A percentile compares a stretch with the other conserved stretches of the same genome.
Conservation (phyloP, 2,797 vertebrate species). For the Gobio occitaniae region DNA sequence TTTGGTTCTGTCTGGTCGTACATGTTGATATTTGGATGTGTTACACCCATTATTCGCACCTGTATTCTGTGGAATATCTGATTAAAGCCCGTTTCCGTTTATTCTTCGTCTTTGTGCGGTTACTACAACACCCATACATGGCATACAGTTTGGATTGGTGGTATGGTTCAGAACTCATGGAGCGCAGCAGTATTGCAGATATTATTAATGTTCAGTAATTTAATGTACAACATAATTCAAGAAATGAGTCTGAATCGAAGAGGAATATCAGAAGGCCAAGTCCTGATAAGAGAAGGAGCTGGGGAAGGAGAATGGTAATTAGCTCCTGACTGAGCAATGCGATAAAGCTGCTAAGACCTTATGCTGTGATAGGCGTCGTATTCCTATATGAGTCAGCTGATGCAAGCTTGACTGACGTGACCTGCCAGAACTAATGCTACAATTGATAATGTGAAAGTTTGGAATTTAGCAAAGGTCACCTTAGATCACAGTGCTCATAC, state of each 20-base stretch:
- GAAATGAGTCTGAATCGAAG: no score
- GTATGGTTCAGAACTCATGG: no score
- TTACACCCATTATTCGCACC: not conserved
- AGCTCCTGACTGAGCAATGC: not conserved
- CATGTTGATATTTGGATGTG: not conserved
- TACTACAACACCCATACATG: not conserved
- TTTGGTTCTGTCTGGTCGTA: not conserved
- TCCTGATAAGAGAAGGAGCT: no score
- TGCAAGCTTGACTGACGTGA: not conserved
- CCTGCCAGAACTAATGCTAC: not conserved
- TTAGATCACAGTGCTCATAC: conserved; percentile 17
- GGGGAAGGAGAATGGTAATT: not conserved
- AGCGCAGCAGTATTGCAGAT: no score
- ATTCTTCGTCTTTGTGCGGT: not conserved
- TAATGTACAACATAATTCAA: no score
- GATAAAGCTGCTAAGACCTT: not conserved
- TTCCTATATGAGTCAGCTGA: not conserved
- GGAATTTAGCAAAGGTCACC: conserved; percentile 37
- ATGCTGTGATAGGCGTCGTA: not conserved
- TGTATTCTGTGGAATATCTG: not conserved
- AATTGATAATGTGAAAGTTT: conserved; percentile 7
- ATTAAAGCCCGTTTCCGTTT: not conserved
- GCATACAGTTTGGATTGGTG: no score
- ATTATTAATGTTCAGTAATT: no score
- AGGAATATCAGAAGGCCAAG: no score